Evolutionary conservation across 2,888 invertebrate species (phyloP).

Genomic region (Zeuzera pyrina): DNA sequence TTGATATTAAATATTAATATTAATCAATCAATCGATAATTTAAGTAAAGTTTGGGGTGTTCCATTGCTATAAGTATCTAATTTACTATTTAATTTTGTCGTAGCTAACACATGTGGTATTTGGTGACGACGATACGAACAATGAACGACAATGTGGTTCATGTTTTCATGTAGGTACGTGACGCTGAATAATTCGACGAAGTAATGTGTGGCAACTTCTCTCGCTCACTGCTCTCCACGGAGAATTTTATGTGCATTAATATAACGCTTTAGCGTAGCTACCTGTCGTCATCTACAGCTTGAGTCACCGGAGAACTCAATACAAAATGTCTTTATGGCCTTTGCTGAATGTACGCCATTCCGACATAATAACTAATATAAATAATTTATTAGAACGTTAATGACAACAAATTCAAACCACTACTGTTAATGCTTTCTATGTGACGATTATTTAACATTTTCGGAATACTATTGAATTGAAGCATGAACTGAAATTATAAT

Average conservation of each 20-base stretch:
- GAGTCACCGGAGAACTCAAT: constrained; percentile 36
- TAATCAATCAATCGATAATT: too few relatives aligned
- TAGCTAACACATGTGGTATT: too few relatives aligned
- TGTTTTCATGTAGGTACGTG: constrained; percentile 45
- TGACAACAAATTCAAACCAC: too few relatives aligned
- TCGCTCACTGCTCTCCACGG: constrained; percentile 38
- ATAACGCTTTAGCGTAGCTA: constrained; percentile 16
- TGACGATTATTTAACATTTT: too few relatives aligned
- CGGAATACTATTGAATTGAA: not conserved
- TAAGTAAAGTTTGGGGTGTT: too few relatives aligned
- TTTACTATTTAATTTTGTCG: too few relatives aligned
- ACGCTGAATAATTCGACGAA: constrained; percentile 50
- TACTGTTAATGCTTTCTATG: too few relatives aligned
- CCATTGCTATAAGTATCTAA: too few relatives aligned
- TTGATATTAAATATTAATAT: too few relatives aligned
- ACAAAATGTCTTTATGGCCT: constrained; percentile 29
- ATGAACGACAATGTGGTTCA: too few relatives aligned
- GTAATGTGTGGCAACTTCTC: constrained; percentile 44
- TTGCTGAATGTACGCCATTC: constrained; percentile 21
- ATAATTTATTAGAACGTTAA: too few relatives aligned
- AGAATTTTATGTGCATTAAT: constrained; percentile 57
- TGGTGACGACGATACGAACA: too few relatives aligned
- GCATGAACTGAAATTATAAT: not conserved
- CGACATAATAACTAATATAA: constrained; percentile 48
- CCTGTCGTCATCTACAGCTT: constrained; percentile 23